A percentile compares a stretch with the other conserved stretches of the same genome.
These are phyloP conservation scores for Brachionus calyciflorus DNA, from an alignment of 1,140 invertebrate species.

Conservation along the genomic window DNA sequence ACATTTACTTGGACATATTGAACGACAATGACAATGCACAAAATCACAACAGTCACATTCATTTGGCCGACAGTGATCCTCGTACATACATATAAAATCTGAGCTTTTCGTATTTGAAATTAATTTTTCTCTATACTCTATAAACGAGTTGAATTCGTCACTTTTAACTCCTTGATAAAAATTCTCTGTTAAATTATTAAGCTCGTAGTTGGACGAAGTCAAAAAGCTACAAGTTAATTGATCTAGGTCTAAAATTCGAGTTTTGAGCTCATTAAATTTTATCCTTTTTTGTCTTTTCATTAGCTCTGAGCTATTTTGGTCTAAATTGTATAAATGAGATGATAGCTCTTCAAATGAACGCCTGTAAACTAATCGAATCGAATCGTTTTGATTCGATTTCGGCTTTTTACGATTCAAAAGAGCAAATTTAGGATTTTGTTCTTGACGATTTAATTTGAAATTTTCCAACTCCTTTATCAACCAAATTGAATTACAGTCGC, in stretches of 20 bases:
- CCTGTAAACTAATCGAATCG: background rate
- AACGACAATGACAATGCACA: conserved; percentile 38
- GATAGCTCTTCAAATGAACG: conserved; percentile 7
- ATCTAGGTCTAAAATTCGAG: background rate
- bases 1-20: conserved; percentile 34
- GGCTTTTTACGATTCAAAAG: background rate
- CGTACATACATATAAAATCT: conserved; percentile 14
- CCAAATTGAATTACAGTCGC: background rate
- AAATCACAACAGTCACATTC: conserved; percentile 36
- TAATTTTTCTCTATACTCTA: conserved; percentile 1
- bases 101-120: background rate
- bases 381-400: background rate
- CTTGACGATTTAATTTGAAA: background rate
- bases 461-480: background rate
- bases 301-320: background rate
- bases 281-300: conserved; percentile 28
- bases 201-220: background rate
- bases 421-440: background rate
- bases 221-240: conserved; percentile 10
- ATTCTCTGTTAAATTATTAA: background rate
- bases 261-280: background rate
- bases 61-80: conserved; percentile 25
- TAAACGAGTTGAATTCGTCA: background rate
- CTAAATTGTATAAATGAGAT: conserved; percentile 25
- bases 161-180: conserved; percentile 8